Conservation (phyloP, 1,140 invertebrate species). For the Papilio aristodemus region DNA sequence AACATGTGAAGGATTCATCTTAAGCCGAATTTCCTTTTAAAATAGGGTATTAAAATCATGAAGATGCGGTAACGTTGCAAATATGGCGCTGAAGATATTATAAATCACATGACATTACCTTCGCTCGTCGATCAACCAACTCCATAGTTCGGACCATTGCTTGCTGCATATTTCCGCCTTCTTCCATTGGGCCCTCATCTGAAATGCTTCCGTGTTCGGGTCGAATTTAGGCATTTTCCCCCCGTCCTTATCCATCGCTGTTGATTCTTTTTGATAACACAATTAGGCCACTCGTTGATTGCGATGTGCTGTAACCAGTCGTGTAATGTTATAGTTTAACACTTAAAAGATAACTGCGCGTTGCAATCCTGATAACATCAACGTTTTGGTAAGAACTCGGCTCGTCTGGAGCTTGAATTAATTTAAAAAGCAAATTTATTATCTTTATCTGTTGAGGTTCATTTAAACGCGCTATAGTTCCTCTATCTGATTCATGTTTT, state of each 20-base stretch:
- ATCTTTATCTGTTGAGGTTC: conserved; percentile 15
- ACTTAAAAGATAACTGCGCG: conserved; percentile 23
- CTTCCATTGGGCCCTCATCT: conserved; percentile 72
- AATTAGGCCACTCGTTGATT: conserved; percentile 25
- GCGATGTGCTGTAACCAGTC: background rate
- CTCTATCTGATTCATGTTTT: conserved; percentile 19
- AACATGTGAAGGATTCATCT: too few species aligned
- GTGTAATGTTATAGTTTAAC: conserved; percentile 18
- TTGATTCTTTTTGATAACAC: conserved; percentile 35
- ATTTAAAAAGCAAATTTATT: conserved; percentile 18
- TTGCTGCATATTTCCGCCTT: conserved; percentile 69
- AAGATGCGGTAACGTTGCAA: background rate
- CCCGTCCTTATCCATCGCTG: conserved; percentile 52
- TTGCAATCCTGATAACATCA: conserved; percentile 25
- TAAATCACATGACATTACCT: conserved; percentile 47
- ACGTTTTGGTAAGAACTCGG: conserved; percentile 8
- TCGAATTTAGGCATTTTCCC: conserved; percentile 52
- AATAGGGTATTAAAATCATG: too few species aligned
- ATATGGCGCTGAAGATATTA: background rate
- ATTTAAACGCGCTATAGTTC: conserved; percentile 17
- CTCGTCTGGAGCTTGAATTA: conserved; percentile 14
- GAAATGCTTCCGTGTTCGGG: conserved; percentile 69
- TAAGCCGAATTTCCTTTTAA: too few species aligned
- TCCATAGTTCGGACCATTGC: conserved; percentile 67
- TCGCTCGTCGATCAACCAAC: conserved; percentile 67